Percentiles rank a stretch among this genome's conserved stretches.
These are phyloP conservation scores for Acanthornis magna DNA, from an alignment of 2,797 vertebrate genomes.

Conservation along the genomic window DNA sequence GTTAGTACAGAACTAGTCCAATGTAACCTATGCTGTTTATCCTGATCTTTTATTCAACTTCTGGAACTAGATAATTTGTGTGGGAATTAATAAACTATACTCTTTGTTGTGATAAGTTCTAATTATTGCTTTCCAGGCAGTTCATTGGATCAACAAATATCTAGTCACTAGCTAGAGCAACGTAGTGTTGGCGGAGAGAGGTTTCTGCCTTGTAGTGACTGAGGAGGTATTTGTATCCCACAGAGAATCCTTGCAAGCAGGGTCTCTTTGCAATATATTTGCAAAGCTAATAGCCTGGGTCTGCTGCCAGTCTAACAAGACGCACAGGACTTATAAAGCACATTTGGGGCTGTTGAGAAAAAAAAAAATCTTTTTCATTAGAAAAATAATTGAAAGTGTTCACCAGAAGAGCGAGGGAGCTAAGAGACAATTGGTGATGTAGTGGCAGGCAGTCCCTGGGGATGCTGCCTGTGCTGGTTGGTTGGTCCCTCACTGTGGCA, in stretches of 20 bases:
- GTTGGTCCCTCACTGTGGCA: not conserved
- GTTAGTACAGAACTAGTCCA: not conserved
- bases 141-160: conserved; percentile 22
- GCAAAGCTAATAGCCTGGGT: not conserved
- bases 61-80: not conserved
- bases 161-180: not conserved
- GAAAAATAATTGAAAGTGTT: not conserved
- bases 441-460: not conserved
- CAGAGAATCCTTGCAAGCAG: not conserved
- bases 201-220: not conserved
- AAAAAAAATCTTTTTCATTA: not conserved
- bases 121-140: conserved; percentile 12
- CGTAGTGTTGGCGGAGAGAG: not conserved
- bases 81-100: conserved; percentile 46
- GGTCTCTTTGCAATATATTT: not conserved
- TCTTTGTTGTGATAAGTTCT: not conserved
- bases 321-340: not conserved
- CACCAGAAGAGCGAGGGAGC: not conserved
- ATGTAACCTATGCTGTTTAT: conserved; percentile 5
- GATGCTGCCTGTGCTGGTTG: not conserved
- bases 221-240: not conserved
- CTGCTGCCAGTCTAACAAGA: not conserved
- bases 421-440: not conserved
- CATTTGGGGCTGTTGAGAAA: not conserved
- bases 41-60: conserved; percentile 24